Conservation (phyloP, 2,797 vertebrate genomes). For the Bryconaethiops microstoma region DNA sequence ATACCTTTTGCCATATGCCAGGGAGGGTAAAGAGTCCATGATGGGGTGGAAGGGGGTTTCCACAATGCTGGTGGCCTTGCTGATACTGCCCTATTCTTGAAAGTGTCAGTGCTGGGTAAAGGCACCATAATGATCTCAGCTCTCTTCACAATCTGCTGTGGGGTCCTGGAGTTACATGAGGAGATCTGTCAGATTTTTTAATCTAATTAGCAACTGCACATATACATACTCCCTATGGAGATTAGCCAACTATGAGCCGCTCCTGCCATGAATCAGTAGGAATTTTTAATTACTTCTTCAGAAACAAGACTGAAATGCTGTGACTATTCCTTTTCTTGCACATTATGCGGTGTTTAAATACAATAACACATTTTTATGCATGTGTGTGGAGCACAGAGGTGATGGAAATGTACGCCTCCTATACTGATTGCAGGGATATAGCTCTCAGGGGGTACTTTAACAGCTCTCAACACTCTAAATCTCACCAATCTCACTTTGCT, state of each 20-base stretch:
- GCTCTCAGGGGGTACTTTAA: background rate
- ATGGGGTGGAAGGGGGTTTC: too few species aligned
- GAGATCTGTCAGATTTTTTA: background rate
- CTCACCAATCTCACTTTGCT: background rate
- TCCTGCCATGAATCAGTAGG: background rate
- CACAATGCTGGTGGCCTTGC: too few species aligned
- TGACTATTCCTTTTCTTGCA: background rate
- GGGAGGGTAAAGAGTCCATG: too few species aligned
- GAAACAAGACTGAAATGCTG: background rate
- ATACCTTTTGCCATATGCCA: too few species aligned
- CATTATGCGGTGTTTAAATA: background rate
- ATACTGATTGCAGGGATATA: background rate
- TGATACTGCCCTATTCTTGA: too few species aligned
- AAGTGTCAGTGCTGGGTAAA: too few species aligned
- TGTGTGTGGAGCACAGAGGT: background rate
- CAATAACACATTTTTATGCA: background rate
- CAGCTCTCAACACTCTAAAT: conserved; percentile 1
- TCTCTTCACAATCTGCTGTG: too few species aligned
- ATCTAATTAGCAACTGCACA: conserved; percentile 5
- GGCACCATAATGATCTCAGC: too few species aligned
- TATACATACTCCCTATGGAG: background rate
- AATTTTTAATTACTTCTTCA: background rate
- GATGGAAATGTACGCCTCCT: background rate
- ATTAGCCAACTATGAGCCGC: background rate
- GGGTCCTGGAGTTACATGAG: background rate